Conservation (phyloP, 2,888 invertebrate species). For the Dugesia japonica region DNA sequence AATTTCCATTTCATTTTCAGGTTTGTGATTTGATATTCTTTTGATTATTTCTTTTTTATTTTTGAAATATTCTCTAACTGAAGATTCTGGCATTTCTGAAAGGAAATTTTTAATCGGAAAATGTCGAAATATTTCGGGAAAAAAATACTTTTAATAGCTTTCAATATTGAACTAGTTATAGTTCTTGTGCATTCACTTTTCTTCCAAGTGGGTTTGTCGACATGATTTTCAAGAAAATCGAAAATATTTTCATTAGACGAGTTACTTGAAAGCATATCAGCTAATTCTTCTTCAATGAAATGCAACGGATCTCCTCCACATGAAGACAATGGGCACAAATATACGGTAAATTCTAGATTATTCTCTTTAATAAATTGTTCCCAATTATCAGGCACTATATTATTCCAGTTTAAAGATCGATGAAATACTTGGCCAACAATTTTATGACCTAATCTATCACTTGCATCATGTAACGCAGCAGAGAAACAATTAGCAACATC, state of each 20-base stretch:
- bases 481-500: background rate
- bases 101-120: background rate
- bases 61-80: background rate
- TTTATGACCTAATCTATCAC: background rate
- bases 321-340: background rate
- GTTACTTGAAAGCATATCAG: background rate
- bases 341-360: background rate
- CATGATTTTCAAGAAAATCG: background rate
- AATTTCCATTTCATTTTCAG: conserved; percentile 7
- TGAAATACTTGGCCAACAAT: background rate
- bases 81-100: background rate
- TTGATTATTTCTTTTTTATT: background rate
- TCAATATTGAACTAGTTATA: background rate
- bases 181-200: conserved; percentile 14
- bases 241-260: conserved; percentile 2
- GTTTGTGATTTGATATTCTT: background rate
- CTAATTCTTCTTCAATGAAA: background rate
- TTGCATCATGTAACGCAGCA: background rate
- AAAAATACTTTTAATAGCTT: background rate
- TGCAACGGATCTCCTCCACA: background rate
- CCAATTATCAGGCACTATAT: background rate
- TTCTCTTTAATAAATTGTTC: background rate
- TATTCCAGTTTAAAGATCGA: background rate
- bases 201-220: conserved; percentile 1
- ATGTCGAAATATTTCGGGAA: background rate